phyloP scores from a whole-genome alignment of 2,888 invertebrate species.

The Xestia c-nigrum region DNA sequence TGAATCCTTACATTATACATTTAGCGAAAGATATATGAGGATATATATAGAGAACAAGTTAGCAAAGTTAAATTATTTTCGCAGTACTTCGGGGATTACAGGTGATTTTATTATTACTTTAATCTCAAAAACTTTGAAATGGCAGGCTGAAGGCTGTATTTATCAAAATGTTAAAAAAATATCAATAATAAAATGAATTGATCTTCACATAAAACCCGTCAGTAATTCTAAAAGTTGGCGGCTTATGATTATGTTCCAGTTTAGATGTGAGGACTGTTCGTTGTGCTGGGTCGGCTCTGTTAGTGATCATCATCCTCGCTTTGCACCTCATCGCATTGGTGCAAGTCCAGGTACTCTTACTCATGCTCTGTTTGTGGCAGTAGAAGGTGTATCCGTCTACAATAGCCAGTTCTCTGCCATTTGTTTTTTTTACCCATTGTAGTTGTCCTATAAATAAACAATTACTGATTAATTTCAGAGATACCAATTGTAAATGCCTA shows the following conservation, averaged over 20 bases:
- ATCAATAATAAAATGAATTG: slow-evolving; percentile 21
- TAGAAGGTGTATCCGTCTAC: slow-evolving; percentile 71
- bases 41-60: not conserved
- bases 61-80: not conserved
- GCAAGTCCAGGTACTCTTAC: slow-evolving; percentile 42
- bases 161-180: not conserved
- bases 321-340: slow-evolving; percentile 43
- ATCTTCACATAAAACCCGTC: slow-evolving; percentile 39
- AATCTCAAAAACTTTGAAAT: not conserved
- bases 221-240: slow-evolving; percentile 42
- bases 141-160: not conserved
- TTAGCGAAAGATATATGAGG: no score
- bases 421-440: slow-evolving; percentile 56
- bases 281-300: not conserved
- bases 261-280: slow-evolving; percentile 9
- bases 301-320: slow-evolving; percentile 39
- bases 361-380: slow-evolving; percentile 31
- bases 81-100: not conserved
- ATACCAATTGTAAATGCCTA: no score
- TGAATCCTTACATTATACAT: not conserved
- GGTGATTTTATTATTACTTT: not conserved
- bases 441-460: slow-evolving; percentile 48
- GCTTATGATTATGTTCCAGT: slow-evolving; percentile 45
- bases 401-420: slow-evolving; percentile 67
- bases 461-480: not conserved